A percentile compares a stretch with the other conserved stretches of the same genome.
These are phyloP conservation scores for Tachystola acroxantha DNA, from an alignment of 2,888 invertebrate species.

Conservation along the genomic window DNA sequence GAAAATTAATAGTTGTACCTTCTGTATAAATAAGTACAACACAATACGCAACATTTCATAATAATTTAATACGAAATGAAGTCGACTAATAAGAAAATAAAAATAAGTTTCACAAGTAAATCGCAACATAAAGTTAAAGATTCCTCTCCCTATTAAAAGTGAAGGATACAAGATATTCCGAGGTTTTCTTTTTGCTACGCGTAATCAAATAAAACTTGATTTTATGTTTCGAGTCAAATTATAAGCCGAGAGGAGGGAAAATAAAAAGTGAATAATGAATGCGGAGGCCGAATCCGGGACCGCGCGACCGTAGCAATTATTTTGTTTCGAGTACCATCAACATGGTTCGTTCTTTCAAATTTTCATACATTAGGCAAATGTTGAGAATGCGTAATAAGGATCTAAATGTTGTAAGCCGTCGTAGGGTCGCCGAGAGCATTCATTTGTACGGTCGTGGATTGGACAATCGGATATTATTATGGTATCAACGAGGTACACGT, in stretches of 20 bases:
- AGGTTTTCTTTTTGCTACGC: slow-evolving; percentile 59
- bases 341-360: slow-evolving; percentile 75
- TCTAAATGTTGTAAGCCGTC: slow-evolving; percentile 65
- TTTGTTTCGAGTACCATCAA: slow-evolving; percentile 77
- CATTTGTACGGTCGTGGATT: slow-evolving; percentile 53
- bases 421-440: slow-evolving; percentile 48
- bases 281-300: slow-evolving; percentile 70
- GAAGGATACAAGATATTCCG: slow-evolving; percentile 59
- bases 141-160: slow-evolving; percentile 57
- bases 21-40: no score
- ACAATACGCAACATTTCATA: no score
- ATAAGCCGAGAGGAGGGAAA: slow-evolving; percentile 72
- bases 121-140: slow-evolving; percentile 47
- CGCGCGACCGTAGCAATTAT: slow-evolving; percentile 76
- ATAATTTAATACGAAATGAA: no score
- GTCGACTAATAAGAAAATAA: slow-evolving; percentile 34
- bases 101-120: slow-evolving; percentile 43
- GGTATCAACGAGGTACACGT: slow-evolving; percentile 27
- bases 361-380: slow-evolving; percentile 77
- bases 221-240: slow-evolving; percentile 77
- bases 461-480: slow-evolving; percentile 52
- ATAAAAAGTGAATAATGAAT: slow-evolving; percentile 78
- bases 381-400: slow-evolving; percentile 74
- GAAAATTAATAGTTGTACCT: no score
- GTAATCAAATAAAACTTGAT: slow-evolving; percentile 77